phyloP scores from a whole-genome alignment of 37 sponge, comb jelly and placozoan species.

The Dysidea cf. avara region DNA sequence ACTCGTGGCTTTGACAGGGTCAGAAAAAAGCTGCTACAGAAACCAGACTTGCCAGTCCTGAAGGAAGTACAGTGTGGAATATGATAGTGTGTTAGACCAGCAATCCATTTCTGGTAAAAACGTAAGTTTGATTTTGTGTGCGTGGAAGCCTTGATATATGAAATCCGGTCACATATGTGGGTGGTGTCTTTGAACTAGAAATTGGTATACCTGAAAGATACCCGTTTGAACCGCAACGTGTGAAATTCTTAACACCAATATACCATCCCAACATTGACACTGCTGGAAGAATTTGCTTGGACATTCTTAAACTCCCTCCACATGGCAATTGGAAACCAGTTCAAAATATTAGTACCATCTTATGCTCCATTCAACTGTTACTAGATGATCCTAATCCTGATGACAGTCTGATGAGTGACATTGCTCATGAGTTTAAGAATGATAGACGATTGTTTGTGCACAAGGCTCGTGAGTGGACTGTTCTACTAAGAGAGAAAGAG shows the following conservation, averaged over 20 bases:
- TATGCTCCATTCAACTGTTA: constrained; percentile 70
- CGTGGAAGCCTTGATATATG: no score
- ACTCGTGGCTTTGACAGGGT: no score
- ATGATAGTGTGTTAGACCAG: no score
- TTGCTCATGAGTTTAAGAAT: constrained; percentile 78
- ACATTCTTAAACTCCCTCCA: constrained; percentile 82
- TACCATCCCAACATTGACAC: no score
- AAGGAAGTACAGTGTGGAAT: no score
- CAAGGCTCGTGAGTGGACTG: constrained; percentile 61
- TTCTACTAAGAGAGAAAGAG: no score
- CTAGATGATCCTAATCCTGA: constrained; percentile 86
- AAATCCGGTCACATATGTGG: no score
- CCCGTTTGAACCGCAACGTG: constrained; percentile 62
- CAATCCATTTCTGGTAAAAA: no score
- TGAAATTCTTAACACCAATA: constrained; percentile 58
- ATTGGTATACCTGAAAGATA: constrained; percentile 70
- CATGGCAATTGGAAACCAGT: constrained; percentile 87
- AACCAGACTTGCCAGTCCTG: no score
- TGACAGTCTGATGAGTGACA: constrained; percentile 83
- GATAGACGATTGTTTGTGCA: constrained; percentile 49
- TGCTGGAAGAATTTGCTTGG: constrained; percentile 85
- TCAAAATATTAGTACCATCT: constrained; percentile 66
- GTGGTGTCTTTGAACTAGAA: constrained; percentile 71
- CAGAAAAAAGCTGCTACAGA: no score
- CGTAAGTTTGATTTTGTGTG: no score